Evolutionary conservation across 30 jellyfish, hydroid and myxozoan genomes (phyloP), one percentile per base, ranked within the genome.

Genomic region (Hydra vulgaris): DNA sequence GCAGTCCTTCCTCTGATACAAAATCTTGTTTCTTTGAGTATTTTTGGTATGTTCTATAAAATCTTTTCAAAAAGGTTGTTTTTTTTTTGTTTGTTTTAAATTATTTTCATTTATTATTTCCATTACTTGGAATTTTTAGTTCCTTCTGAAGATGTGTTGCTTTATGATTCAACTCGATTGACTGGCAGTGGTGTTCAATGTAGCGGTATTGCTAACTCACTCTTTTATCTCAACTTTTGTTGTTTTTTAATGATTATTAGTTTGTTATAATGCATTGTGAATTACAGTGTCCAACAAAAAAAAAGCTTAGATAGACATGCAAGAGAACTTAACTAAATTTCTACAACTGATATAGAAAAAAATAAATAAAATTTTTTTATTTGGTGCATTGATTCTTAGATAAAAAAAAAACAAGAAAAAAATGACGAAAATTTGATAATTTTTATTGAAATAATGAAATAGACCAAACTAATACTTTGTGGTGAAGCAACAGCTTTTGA

Each of bases 1-100:
- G 96, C 87, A 19, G 84, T 92, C 61, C 83, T 92, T 40, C 98
- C 98, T 0, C 40, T 92, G 77, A 66, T 92, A 76, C 77, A 78
- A 27, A 70, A 70, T 21, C 24, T 80, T 21, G 20, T 70, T 26
- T 23, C 21, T 15, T 27, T 23, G 40, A 21, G 69, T 22, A 70
- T 80, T 20, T 22, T 66, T 27, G 84, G 81, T 80, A 27, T 5
- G 66, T 18, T 40, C 61, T 12, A 3, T 40, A 40, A 40, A 40
- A 40, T 40, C 8, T 40, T 40, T 40, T 40, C 61, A 40, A 12
- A 3, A 3, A 5, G 12, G 8, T 3, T 40, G 61, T 3, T 12
- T 40, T 40, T 40, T 40, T 40, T 40, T 40, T 40, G 12, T 40
- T 40, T 3, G 5, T 40, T 3, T 69, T 23, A 8, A 5, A 21